A percentile compares a stretch with the other conserved stretches of the same genome.
Evolutionary conservation across 2,113 vertebrate genomes (phyloP).

Genomic region (Xerus inauris): DNA sequence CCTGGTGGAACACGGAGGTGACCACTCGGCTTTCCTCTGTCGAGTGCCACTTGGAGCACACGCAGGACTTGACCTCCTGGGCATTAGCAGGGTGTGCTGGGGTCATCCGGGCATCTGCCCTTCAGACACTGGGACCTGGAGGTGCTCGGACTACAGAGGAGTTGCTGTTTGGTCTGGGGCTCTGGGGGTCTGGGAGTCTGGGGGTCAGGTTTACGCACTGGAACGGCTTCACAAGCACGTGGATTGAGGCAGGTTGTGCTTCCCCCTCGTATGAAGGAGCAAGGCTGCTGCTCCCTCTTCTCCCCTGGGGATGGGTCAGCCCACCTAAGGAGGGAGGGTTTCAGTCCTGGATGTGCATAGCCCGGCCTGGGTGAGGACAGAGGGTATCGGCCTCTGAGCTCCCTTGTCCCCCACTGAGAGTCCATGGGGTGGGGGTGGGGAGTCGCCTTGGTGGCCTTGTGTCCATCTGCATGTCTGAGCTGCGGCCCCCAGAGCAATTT

Average conservation of each 20-base stretch:
- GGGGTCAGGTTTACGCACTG: not conserved
- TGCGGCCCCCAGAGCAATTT: not conserved
- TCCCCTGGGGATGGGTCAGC: not conserved
- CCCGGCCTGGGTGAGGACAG: not conserved
- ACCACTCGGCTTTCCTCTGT: not conserved
- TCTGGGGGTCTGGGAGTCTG: too few relatives aligned
- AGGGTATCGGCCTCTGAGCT: not conserved
- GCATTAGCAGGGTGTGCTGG: not conserved
- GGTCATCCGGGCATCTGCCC: not conserved
- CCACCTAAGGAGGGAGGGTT: not conserved
- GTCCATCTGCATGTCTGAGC: not conserved
- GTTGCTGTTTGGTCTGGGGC: not conserved
- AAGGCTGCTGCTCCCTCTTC: not conserved
- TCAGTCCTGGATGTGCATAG: not conserved
- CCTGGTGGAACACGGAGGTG: not conserved
- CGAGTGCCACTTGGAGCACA: not conserved
- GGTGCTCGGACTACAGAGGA: not conserved
- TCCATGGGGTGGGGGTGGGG: too few relatives aligned
- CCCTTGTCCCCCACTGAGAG: not conserved
- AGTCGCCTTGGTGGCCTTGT: fast-evolving
- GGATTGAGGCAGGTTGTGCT: not conserved
- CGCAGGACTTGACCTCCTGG: not conserved
- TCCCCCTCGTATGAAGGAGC: not conserved
- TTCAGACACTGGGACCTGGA: not conserved
- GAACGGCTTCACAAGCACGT: not conserved